Conservation (phyloP, 2,888 invertebrate genomes). For the Chrysomela aeneicollis region DNA sequence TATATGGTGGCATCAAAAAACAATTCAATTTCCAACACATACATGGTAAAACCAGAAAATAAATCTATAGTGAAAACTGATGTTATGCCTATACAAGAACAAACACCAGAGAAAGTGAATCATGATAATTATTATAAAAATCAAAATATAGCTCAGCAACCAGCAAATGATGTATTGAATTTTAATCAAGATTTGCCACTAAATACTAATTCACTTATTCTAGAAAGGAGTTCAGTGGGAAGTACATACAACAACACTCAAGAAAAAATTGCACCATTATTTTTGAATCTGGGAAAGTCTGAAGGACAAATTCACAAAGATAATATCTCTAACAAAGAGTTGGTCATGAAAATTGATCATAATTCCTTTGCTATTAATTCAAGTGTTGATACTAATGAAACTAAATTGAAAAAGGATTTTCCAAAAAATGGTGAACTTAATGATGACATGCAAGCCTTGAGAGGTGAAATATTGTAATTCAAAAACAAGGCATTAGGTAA, state of each 20-base stretch:
- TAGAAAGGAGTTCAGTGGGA: background rate
- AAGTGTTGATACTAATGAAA: background rate
- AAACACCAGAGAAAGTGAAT: background rate
- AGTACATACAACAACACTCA: background rate
- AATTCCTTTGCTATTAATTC: background rate
- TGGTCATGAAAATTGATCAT: constrained; percentile 10
- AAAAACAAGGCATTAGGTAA: background rate
- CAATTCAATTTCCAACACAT: background rate
- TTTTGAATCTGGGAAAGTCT: constrained; percentile 21
- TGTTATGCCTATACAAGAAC: background rate
- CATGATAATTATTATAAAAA: background rate
- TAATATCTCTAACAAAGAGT: constrained; percentile 31
- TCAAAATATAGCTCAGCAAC: background rate
- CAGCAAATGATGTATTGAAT: background rate
- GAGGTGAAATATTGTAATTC: constrained; percentile 20
- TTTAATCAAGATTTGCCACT: background rate
- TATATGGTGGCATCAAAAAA: background rate
- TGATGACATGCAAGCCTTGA: constrained; percentile 13
- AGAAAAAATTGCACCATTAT: constrained; percentile 31
- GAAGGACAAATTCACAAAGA: constrained; percentile 18
- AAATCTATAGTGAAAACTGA: background rate
- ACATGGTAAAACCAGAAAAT: background rate
- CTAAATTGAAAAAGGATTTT: constrained; percentile 13
- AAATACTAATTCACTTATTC: background rate
- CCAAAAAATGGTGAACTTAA: constrained; percentile 7